phyloP scores from a whole-genome alignment of 1,140 invertebrate genomes.

The Scaptomyza pallida region DNA sequence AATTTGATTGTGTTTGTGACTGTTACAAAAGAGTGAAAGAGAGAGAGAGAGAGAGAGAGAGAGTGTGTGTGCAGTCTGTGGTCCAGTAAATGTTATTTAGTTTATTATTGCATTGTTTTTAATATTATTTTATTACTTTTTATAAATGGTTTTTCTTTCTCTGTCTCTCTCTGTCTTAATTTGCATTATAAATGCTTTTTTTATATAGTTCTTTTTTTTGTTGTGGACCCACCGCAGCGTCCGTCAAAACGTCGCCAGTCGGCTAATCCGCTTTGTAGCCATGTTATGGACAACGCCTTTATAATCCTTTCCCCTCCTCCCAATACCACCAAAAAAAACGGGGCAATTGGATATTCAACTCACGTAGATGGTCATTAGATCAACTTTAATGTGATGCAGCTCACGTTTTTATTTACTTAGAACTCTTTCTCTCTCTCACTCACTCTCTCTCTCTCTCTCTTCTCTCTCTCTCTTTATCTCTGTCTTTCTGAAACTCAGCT shows the following conservation, averaged over 20 bases:
- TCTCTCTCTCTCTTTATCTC: neutral
- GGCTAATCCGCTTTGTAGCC: slow-evolving; percentile 63
- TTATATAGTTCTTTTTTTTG: neutral
- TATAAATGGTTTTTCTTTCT: slow-evolving; percentile 11
- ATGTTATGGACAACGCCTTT: no score
- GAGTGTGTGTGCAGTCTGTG: neutral
- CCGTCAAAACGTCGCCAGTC: slow-evolving; percentile 22
- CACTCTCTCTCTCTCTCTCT: slow-evolving; percentile 12
- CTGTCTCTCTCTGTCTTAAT: slow-evolving; percentile 18
- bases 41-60: no score
- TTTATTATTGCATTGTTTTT: slow-evolving; percentile 5
- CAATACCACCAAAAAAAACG: no score
- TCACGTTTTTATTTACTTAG: slow-evolving; percentile 76
- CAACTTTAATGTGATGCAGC: slow-evolving; percentile 74
- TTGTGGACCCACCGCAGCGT: no score
- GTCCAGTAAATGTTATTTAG: slow-evolving; percentile 46
- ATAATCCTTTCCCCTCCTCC: no score
- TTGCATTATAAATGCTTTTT: slow-evolving; percentile 40
- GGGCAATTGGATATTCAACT: slow-evolving; percentile 47
- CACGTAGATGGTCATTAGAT: slow-evolving; percentile 77
- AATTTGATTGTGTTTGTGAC: slow-evolving; percentile 58
- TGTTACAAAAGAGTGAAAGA: neutral
- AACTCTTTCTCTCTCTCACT: slow-evolving; percentile 30
- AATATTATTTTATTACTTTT: neutral
- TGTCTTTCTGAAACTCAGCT: neutral